Conservation (phyloP, 2,888 invertebrate genomes). For the Hyalella azteca region DNA sequence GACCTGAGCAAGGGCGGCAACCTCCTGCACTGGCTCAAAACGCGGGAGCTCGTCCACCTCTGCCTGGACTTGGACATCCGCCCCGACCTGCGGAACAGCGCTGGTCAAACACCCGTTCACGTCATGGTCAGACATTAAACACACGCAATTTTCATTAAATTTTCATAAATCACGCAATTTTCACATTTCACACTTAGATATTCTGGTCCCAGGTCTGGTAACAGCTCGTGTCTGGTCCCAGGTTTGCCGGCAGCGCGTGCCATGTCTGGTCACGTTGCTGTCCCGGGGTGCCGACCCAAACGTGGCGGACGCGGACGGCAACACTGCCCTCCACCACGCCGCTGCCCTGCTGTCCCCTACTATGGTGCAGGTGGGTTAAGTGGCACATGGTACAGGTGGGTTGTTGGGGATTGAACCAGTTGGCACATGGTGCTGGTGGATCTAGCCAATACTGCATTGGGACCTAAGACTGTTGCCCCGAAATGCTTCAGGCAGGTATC, state of each 20-base stretch:
- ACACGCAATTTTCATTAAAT: too few relatives aligned
- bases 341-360: slow-evolving; percentile 67
- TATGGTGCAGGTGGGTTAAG: slow-evolving; percentile 47
- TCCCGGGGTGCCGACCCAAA: slow-evolving; percentile 79
- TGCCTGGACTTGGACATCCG: slow-evolving; percentile 79
- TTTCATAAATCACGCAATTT: too few relatives aligned
- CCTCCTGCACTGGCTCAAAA: slow-evolving; percentile 88
- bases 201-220: too few relatives aligned
- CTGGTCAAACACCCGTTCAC: slow-evolving; percentile 73
- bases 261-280: slow-evolving; percentile 82
- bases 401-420: too few relatives aligned
- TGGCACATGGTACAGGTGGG: background rate
- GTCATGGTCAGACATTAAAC: slow-evolving; percentile 63
- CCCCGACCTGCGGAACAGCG: slow-evolving; percentile 83
- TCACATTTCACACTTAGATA: too few relatives aligned
- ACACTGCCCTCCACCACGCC: slow-evolving; percentile 86
- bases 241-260: slow-evolving; percentile 70
- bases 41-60: slow-evolving; percentile 78
- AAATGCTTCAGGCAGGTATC: too few relatives aligned
- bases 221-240: too few relatives aligned
- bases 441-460: too few relatives aligned
- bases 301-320: slow-evolving; percentile 74
- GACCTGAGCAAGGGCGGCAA: slow-evolving; percentile 93
- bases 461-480: too few relatives aligned
- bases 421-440: too few relatives aligned